Percentiles rank a stretch among this genome's conserved stretches.
Conservation (phyloP, 2,797 vertebrate genomes). For the Echiichthys vipera region DNA sequence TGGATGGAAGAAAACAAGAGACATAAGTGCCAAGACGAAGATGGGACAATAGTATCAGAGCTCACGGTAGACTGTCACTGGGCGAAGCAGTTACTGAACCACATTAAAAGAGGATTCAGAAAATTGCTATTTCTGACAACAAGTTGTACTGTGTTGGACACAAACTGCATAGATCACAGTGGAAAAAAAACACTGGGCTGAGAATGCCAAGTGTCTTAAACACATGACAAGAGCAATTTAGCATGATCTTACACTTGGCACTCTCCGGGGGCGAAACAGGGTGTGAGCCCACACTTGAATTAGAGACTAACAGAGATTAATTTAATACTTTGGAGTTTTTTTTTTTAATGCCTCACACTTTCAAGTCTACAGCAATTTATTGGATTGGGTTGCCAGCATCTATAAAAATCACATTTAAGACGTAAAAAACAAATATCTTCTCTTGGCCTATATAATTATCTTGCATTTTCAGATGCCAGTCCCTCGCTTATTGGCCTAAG, state of each 20-base stretch:
- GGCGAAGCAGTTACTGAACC: conserved; percentile 41
- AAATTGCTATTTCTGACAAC: conserved; percentile 72
- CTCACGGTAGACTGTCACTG: conserved; percentile 15
- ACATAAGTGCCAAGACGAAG: conserved; percentile 23
- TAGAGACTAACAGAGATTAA: conserved; percentile 86
- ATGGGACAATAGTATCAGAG: conserved; percentile 34
- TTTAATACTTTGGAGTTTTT: conserved; percentile 85
- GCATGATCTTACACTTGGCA: conserved; percentile 86
- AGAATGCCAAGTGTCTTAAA: conserved; percentile 85
- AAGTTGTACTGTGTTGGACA: conserved; percentile 75
- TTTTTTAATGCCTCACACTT: conserved; percentile 83
- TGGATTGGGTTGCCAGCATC: conserved; percentile 85
- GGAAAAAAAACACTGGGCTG: conserved; percentile 72
- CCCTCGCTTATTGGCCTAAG: conserved; percentile 74
- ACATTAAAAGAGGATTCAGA: conserved; percentile 54
- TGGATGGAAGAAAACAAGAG: conserved; percentile 53
- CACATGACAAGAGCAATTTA: conserved; percentile 88
- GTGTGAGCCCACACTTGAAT: conserved; percentile 85
- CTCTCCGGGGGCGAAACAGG: conserved; percentile 80
- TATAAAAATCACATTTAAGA: conserved; percentile 86
- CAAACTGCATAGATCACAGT: conserved; percentile 64
- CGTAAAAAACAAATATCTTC: conserved; percentile 83
- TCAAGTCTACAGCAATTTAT: conserved; percentile 83
- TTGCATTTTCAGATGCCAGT: conserved; percentile 84
- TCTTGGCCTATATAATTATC: conserved; percentile 86